Percentiles rank a stretch among this genome's conserved stretches.
Conservation (phyloP, 2,888 invertebrate genomes). For the Megalurothrips usitatus region DNA sequence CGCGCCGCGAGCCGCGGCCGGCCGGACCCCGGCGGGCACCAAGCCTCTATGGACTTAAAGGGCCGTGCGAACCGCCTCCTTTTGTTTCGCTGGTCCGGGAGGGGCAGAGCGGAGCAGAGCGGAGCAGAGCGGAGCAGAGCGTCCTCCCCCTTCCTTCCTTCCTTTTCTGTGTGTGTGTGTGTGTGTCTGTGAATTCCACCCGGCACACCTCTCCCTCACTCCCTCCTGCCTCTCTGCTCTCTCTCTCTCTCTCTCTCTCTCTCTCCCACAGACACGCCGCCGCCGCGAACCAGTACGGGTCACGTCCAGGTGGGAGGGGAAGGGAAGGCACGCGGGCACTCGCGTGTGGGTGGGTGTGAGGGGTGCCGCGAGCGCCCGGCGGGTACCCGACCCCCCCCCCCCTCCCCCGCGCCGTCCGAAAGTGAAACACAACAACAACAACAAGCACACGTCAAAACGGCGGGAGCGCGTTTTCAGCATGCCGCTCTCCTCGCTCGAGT, state of each 20-base stretch:
- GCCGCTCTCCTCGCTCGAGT: background rate
- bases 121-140: too few relatives aligned
- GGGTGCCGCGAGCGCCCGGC: background rate
- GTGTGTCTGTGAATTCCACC: too few relatives aligned
- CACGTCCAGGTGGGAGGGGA: background rate
- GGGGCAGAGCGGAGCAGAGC: too few relatives aligned
- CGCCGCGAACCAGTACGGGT: too few relatives aligned
- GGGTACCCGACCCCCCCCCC: background rate
- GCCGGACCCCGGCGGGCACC: background rate
- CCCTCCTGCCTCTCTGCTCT: too few relatives aligned
- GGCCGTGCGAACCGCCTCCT: slow-evolving; percentile 20
- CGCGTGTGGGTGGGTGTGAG: background rate
- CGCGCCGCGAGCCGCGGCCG: background rate
- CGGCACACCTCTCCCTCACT: too few relatives aligned
- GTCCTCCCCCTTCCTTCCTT: too few relatives aligned
- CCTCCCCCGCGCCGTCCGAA: background rate
- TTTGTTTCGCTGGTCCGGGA: background rate
- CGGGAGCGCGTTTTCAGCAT: background rate
- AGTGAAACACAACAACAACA: slow-evolving; percentile 21
- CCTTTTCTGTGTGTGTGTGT: too few relatives aligned
- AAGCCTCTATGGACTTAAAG: slow-evolving; percentile 12
- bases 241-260: too few relatives aligned
- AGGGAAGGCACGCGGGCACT: background rate
- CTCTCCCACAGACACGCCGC: too few relatives aligned
- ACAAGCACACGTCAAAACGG: background rate